Conservation (phyloP, 2,888 invertebrate genomes). For the Gasteruption jaculator region DNA sequence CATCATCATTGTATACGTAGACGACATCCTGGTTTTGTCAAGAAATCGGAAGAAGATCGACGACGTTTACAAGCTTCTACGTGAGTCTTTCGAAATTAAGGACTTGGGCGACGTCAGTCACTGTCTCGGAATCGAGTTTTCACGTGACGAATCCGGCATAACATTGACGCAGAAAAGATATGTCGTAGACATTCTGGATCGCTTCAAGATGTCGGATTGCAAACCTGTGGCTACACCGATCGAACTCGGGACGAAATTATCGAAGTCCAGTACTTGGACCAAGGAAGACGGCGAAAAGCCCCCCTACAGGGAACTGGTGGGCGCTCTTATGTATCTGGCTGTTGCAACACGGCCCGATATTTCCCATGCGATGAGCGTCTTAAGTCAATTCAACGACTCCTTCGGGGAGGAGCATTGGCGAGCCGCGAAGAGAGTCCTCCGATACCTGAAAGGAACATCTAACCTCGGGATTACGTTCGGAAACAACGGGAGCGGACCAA, state of each 20-base stretch:
- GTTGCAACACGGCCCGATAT: conserved; percentile 15
- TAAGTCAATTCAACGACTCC: conserved; percentile 11
- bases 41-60: not conserved
- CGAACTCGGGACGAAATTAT: conserved; percentile 2
- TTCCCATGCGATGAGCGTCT: conserved; percentile 11
- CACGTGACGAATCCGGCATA: not conserved
- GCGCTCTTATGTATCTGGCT: conserved; percentile 15
- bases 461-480: conserved; percentile 24
- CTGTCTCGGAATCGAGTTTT: conserved; percentile 13
- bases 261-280: not conserved
- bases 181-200: conserved; percentile 9
- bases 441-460: conserved; percentile 8
- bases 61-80: not conserved
- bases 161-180: conserved; percentile 11
- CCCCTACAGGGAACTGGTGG: conserved; percentile 15
- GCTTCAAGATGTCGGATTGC: conserved; percentile 16
- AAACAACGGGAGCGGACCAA: conserved; percentile 8
- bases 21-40: not conserved
- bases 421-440: conserved; percentile 10
- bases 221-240: conserved; percentile 11
- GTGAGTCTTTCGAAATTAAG: not conserved
- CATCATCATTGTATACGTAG: no score
- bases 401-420: conserved; percentile 8
- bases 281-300: conserved; percentile 6
- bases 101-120: conserved; percentile 11